Evolutionary conservation across 2,113 vertebrate genomes (phyloP), one percentile per base, ranked within the genome.

Genomic region (Prolemur simus): DNA sequence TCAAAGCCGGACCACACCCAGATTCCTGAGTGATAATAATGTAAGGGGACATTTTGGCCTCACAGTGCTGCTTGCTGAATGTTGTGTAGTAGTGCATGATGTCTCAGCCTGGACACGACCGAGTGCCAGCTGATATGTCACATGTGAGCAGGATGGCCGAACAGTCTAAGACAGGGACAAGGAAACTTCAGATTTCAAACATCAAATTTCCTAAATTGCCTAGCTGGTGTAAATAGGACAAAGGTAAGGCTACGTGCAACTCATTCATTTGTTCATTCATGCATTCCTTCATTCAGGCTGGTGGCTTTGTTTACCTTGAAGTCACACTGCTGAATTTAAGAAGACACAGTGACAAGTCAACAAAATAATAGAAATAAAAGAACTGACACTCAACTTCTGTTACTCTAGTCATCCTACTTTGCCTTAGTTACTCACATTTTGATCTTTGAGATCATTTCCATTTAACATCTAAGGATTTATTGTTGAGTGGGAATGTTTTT

Each of bases 381-480:
- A 52, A 58, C 11, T 21, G n/a, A 49, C 23, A 71, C 20, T 45
- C 47, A 80, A 34, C 1, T 52, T 86, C 10, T 76, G 7, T 52
- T 86, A 77, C 56, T 80, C 21, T 56, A 10, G 6, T 69, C 29
- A 78, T 52, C 3, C 21, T 87, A 25, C 45, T 68, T 85, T 77
- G 13, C 7, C 4, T 1, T 71, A 54, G 11, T 81, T 81, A 68
- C 20, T 86, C 21, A 64, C 34, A 69, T 74, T 71, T 96, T 81
- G 12, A 73, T 80, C 52, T 95, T 91, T 71, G 29, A 63, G 23
- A 64, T 76, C 15, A 96, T 93, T 94, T 96, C 10, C 74, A 56
- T 56, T 81, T 71, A 97, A 52, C 1, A 58, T 29, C 15, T 86
- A 63, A 82, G 76, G 17, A 91, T 73, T 68, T 73, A 39, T 32